A percentile compares a stretch with the other conserved stretches of the same genome.
phyloP scores from a whole-genome alignment of 2,113 vertebrate species.

The Micromys minutus region DNA sequence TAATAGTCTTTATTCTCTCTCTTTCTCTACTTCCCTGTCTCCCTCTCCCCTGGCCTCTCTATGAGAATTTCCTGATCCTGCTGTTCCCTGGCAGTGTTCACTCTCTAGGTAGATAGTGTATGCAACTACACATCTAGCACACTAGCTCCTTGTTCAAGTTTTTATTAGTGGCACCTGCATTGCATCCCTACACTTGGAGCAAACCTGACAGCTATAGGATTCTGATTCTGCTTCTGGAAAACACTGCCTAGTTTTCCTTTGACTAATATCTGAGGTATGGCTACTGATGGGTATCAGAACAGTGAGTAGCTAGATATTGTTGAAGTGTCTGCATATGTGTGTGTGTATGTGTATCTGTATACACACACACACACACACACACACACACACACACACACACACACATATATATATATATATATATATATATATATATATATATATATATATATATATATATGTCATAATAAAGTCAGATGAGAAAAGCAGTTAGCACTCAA shows the following conservation, averaged over 20 bases:
- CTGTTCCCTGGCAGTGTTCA: neutral
- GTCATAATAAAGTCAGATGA: neutral
- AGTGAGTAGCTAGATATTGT: fast-evolving
- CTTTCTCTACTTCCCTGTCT: neutral
- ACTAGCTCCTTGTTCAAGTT: fast-evolving
- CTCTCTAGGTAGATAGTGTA: fast-evolving
- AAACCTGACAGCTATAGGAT: fast-evolving
- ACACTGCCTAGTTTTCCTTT: fast-evolving
- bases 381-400: too few relatives aligned
- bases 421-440: too few relatives aligned
- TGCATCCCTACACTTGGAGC: fast-evolving
- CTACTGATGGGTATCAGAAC: neutral
- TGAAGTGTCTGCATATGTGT: neutral
- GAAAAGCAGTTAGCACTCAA: neutral
- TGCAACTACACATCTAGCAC: neutral
- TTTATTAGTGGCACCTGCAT: fast-evolving
- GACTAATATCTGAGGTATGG: fast-evolving
- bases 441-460: too few relatives aligned
- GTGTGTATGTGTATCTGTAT: too few relatives aligned
- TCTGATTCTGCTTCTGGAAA: neutral
- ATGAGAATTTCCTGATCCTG: neutral
- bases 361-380: too few relatives aligned
- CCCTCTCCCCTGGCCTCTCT: fast-evolving
- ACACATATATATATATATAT: too few relatives aligned
- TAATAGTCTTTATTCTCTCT: neutral